Evolutionary conservation across 1,140 invertebrate genomes (phyloP), one percentile per base, ranked within the genome.

Genomic region (Heliothis subflexa): DNA sequence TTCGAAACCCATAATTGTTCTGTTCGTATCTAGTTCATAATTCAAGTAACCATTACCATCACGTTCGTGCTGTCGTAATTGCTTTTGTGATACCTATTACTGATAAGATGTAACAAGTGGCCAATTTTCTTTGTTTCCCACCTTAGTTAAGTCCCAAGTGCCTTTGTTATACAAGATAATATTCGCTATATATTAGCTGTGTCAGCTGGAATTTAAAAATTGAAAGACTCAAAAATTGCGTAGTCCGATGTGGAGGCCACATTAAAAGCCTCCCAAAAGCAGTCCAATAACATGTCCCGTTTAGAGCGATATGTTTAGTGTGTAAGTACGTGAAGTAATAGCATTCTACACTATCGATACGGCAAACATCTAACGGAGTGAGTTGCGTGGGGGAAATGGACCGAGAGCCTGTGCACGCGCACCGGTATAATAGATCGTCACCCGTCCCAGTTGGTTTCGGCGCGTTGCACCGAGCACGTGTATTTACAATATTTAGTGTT

Each of bases 371-470:
- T 93, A 94, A 94, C 93, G 92, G 92, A 88, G 85, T 88, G 86
- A 88, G 88, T 85, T 87, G 92, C 90, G 93, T 94, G 92, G 93
- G 93, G 93, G 93, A 93, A 94, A 93, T 93, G 91, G 91, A 91
- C 90, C 89, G 93, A 85, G 88, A 82, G 83, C 85, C 86, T 91
- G 91, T 88, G 91, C 89, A 87, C 88, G 91, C 91, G 90, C 89
- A 88, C 89, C 89, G 90, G 89, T 88, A 89, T 91, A 89, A 92
- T 93, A 94, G 90, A 92, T 90, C 91, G 90, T 90, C 85, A 84
- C 70, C 83, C 88, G 91, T 89, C 89, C 91, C 93, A 94, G 91
- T 94, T 92, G 86, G 86, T 88, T 93, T 91, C 90, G 90, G 89
- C 89, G 89, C 91, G 91, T 82, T 89, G 91, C 86, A 85, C 82